Evolutionary conservation across 2,888 invertebrate genomes (phyloP), one percentile per base, ranked within the genome.

Genomic region (Drosophila peninsularis): DNA sequence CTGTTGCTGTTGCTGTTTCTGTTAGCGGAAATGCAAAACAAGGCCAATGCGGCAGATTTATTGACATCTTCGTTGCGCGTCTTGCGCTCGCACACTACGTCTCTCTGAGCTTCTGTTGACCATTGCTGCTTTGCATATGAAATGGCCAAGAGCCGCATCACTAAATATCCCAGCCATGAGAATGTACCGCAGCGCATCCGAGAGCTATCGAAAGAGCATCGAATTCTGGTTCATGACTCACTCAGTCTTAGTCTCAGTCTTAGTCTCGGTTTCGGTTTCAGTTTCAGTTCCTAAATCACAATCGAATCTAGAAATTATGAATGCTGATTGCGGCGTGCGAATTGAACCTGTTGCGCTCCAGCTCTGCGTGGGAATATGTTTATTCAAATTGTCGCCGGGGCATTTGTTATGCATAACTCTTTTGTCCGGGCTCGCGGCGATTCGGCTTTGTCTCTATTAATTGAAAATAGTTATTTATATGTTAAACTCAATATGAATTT

Each of bases 1-100:
- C 41, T 42, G 6, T 42, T 3, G 5, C 42, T 42, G 13, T 13
- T 13, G 6, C 42, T 42, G 68, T 70, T 62, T 70, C 80, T 82
- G 75, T 80, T 82, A 81, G 89, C 90, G 90, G 90, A 90, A 90
- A 89, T 89, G 87, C 84, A 86, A 80, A 88, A 90, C 89, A 90
- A 90, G 90, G 91, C 89, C 90, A 86, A 70, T 79, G 63, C 88
- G 75, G 81, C 88, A 90, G 91, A 90, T 90, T 91, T 90, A 91
- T 90, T 91, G 91, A 89, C 90, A 90, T 88, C 90, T 90, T 82
- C 75, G 83, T 87, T 85, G 89, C 54, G 44, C 44, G 44, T 30
- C 45, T 60, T 56, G 57, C 39, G 34, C 41, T 42, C 64, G 52
- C 24, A 37, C 58, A 49, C 45, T 45, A n/a, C 49, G 63, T 30